phyloP scores from a whole-genome alignment of 2,888 invertebrate species.

The Peribatodes rhomboidaria region DNA sequence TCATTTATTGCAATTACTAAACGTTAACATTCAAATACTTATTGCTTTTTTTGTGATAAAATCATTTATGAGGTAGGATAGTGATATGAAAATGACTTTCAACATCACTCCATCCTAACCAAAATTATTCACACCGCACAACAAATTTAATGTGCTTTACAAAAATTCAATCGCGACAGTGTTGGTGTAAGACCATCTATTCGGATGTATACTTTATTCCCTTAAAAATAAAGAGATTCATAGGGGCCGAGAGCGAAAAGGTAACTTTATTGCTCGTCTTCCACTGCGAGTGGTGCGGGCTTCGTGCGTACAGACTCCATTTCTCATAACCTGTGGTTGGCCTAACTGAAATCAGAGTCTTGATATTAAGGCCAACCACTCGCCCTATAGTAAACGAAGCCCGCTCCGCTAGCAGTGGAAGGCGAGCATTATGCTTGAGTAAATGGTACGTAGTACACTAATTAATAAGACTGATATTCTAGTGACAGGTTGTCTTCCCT shows the following conservation, averaged over 20 bases:
- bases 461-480: background rate
- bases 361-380: too few relatives aligned
- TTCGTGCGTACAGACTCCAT: too few relatives aligned
- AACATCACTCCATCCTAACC: background rate
- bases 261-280: too few relatives aligned
- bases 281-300: too few relatives aligned
- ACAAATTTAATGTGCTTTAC: background rate
- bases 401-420: too few relatives aligned
- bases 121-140: background rate
- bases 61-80: constrained; percentile 6
- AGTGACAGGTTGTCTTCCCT: background rate
- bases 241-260: background rate
- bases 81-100: constrained; percentile 19
- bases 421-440: too few relatives aligned
- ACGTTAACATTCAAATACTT: constrained; percentile 7
- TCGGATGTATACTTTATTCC: too few relatives aligned
- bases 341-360: too few relatives aligned
- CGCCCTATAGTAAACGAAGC: too few relatives aligned
- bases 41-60: constrained; percentile 18
- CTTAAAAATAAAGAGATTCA: background rate
- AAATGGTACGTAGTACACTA: too few relatives aligned
- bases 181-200: background rate
- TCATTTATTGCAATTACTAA: constrained; percentile 6
- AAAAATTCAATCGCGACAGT: background rate
- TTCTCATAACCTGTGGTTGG: too few relatives aligned